phyloP scores from a whole-genome alignment of 2,888 invertebrate genomes.

The Acrobasis repandana region DNA sequence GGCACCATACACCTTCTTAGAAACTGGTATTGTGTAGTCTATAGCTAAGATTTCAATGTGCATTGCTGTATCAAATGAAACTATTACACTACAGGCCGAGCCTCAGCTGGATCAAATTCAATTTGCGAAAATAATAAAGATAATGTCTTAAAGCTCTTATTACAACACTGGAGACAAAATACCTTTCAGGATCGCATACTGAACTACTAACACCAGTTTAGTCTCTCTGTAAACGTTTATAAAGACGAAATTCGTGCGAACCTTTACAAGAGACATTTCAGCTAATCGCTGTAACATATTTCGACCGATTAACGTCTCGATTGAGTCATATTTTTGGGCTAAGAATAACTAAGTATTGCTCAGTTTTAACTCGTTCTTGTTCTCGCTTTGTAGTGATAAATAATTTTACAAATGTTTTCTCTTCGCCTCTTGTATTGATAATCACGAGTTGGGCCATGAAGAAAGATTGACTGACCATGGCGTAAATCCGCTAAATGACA shows the following conservation, averaged over 20 bases:
- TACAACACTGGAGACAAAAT: constrained; percentile 28
- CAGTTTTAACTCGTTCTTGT: not conserved
- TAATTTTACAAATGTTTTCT: not conserved
- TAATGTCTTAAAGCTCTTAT: constrained; percentile 37
- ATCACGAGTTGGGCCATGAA: not conserved
- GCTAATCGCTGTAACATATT: constrained; percentile 20
- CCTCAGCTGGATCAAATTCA: constrained; percentile 34
- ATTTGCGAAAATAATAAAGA: constrained; percentile 40
- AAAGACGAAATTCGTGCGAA: not conserved
- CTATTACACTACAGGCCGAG: not conserved
- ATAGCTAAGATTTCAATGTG: constrained; percentile 12
- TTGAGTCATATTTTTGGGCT: constrained; percentile 33
- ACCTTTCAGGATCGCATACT: not conserved
- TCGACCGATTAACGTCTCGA: constrained; percentile 14
- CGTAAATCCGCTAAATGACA: too few species aligned
- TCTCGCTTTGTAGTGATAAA: not conserved
- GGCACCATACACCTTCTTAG: constrained; percentile 6
- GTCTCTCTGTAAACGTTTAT: not conserved
- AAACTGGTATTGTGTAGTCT: not conserved
- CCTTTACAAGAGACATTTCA: constrained; percentile 8
- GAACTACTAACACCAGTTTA: not conserved
- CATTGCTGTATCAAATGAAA: constrained; percentile 21
- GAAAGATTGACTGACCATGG: too few species aligned
- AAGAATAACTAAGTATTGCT: constrained; percentile 1
- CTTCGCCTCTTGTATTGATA: not conserved